Base-by-base conservation (phyloP, 2,888 invertebrate genomes). In the Hartigia nigra region DNA sequence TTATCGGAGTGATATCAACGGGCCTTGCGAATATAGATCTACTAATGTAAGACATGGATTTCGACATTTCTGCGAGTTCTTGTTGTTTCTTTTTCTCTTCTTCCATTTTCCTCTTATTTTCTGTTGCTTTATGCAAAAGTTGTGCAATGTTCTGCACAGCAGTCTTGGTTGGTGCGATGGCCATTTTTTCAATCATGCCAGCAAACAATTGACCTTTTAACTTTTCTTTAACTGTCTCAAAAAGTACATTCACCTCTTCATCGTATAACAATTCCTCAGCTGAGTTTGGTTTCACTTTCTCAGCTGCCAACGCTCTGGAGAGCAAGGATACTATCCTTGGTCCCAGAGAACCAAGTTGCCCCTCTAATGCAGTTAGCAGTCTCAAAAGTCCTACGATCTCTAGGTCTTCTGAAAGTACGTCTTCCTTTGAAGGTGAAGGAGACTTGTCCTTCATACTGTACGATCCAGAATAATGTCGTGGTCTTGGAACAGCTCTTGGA, bases 171-270 rank as follows among this genome's bases (percentile, higher is more conserved):
- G 97, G 95, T 81, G 94, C 93, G 79, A 95, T 94, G 82, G 96
- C 96, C 82, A 92, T 89, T 76, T 92, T 92, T 79, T 93, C 93
- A 12, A 94, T 93, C 82, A 96, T 94, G 77, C 95, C 95, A 37
- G 96, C 96, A 87, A 96, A 94, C 80, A 95, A 91, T 77, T 96
- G 95, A 75, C 96, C 96, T 90, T 96, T 96, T 75, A 97, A 92
- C 91, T 97, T 97, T 91, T 97, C 97, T 86, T 97, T 97, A 0
- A 96, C 95, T 0, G 97, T 97, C 92, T 97, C 97, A 82, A 97
- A 94, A 83, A 97, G 92, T 0, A 96, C 96, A 85, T 95, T 94
- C 77, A 95, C 95, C 70, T 95, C 93, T 77, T 97, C 96, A 81
- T 95, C 95, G 77, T 94, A 93, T 1, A 97, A 91, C 70, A 97